A percentile compares a stretch with the other conserved stretches of the same genome.
These are phyloP conservation scores for Trypoxylus dichotomus DNA, from an alignment of 1,140 invertebrate species.

Conservation along the genomic window DNA sequence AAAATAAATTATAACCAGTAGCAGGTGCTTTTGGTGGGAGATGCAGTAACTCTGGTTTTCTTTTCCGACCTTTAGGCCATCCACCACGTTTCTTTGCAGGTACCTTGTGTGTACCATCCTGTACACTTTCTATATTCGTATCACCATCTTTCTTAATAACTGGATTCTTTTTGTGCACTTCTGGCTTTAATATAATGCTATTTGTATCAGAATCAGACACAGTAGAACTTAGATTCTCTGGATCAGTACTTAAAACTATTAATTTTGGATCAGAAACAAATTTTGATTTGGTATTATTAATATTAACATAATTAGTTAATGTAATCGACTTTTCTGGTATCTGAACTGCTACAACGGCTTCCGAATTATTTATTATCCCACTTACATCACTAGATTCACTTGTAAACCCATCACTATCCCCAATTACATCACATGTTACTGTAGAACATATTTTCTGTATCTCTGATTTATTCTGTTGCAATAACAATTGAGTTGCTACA, in stretches of 20 bases:
- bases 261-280: neutral
- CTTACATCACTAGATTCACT: conserved; percentile 51
- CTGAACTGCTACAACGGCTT: conserved; percentile 19
- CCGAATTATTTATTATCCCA: conserved; percentile 35
- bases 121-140: neutral
- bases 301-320: conserved; percentile 9
- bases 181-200: conserved; percentile 31
- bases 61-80: conserved; percentile 65
- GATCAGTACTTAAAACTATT: conserved; percentile 28
- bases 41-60: conserved; percentile 58
- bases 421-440: conserved; percentile 35
- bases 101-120: conserved; percentile 18
- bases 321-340: conserved; percentile 11
- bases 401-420: conserved; percentile 51
- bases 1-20: conserved; percentile 62
- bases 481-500: conserved; percentile 52
- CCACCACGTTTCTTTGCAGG: conserved; percentile 59
- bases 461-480: conserved; percentile 38
- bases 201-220: conserved; percentile 38
- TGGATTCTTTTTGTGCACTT: conserved; percentile 29
- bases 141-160: conserved; percentile 25
- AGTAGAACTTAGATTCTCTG: conserved; percentile 31
- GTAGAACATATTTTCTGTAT: conserved; percentile 33
- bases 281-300: conserved; percentile 23
- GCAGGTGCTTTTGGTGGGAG: conserved; percentile 61